Conservation (phyloP, 2,113 vertebrate species). For the Anolis carolinensis region DNA sequence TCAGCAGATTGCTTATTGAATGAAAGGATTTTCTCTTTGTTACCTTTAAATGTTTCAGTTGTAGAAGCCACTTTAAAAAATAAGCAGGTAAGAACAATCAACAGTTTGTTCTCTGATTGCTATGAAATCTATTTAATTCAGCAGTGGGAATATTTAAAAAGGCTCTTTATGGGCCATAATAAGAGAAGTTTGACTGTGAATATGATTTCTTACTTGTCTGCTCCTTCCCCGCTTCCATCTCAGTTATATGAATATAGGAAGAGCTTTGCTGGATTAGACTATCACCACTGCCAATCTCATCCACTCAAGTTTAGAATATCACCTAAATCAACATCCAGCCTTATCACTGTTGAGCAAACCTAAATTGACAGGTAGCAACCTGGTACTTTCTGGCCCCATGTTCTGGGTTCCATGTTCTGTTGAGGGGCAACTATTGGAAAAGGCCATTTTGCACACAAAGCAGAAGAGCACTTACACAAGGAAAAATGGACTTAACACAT, state of each 20-base stretch:
- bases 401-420: too few relatives aligned
- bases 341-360: too few relatives aligned
- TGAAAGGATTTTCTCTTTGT: neutral
- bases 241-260: neutral
- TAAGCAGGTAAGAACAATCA: neutral
- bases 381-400: too few relatives aligned
- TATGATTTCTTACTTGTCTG: neutral
- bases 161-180: neutral
- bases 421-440: too few relatives aligned
- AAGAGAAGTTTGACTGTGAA: neutral
- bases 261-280: neutral
- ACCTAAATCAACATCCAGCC: too few relatives aligned
- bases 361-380: too few relatives aligned
- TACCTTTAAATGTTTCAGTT: neutral
- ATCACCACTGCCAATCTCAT: too few relatives aligned
- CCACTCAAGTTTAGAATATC: too few relatives aligned
- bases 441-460: too few relatives aligned
- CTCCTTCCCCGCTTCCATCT: neutral
- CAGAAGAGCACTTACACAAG: too few relatives aligned
- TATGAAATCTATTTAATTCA: neutral
- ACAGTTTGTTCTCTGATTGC: neutral
- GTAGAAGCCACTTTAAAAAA: neutral
- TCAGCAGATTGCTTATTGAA: neutral
- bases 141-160: neutral
- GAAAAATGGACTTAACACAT: too few relatives aligned